Base-by-base conservation (phyloP, 2,113 vertebrate species). In the Puntigrus tetrazona region DNA sequence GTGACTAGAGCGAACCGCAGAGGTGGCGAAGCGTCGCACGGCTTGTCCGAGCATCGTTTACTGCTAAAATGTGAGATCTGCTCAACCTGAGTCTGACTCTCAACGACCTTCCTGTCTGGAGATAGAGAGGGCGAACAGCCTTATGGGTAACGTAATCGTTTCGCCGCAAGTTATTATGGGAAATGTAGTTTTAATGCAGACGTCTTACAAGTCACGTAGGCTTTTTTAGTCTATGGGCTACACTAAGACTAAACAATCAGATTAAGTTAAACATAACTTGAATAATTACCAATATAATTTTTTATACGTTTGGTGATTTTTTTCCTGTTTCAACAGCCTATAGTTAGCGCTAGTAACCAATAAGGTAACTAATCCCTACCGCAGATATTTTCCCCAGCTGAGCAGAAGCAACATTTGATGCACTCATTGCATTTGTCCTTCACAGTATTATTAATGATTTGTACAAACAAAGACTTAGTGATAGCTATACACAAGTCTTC, bases 11-110 rank as follows among this genome's bases (percentile, higher is more conserved):
- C 97, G 97, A 55, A 98, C 85, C 47, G 94, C 95, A 1, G 97
- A 97, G 45, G 98, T 97, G 0, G 96, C 86, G 78, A 99, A 98
- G 84, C 97, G 94, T 45, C 98, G 96, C 2, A 98, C 88, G 11
- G 91, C 88, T 14, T 94, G 94, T 18, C 94, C 94, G 73, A 97
- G 70, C 97, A 98, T 98, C 55, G 1, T 82, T 90, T 29, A 0
- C 8, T 1, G 25, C 11, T 18, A 11, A 36, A 7, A 52, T 63
- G 7, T 10, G 1, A 69, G 22, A 77, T 14, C 4, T 16, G 38
- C 38, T 75, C 34, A 5, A 16, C n/a, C 14, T 34, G 75, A 50
- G 0, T 8, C 1, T 29, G 74, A 34, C 74, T 22, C 16, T 77
- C 10, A 41, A 59, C 91, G 91, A 93, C 92, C 92, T 94, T 93